Conservation (phyloP, 2,797 vertebrate species). For the Pangasius larnaudii region DNA sequence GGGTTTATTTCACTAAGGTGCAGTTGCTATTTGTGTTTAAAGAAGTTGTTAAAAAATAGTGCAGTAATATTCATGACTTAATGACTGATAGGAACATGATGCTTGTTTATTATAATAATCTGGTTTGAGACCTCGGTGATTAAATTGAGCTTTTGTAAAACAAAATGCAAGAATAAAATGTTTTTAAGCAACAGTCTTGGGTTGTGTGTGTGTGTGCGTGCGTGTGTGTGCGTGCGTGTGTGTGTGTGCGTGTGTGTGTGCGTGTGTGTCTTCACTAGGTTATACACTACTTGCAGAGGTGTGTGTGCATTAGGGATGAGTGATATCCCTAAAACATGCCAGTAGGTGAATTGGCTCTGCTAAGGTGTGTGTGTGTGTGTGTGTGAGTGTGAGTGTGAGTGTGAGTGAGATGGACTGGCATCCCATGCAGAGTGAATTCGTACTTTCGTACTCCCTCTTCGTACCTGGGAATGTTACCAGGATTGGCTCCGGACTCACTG, state of each 20-base stretch:
- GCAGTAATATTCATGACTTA: constrained; percentile 16
- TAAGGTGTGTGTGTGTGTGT: not conserved
- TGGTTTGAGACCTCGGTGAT: not conserved
- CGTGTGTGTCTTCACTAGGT: not conserved
- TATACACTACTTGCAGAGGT: no score
- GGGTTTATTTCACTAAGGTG: constrained; percentile 5
- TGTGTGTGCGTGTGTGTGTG: not conserved
- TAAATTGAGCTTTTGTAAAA: constrained; percentile 42
- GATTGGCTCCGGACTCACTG: not conserved
- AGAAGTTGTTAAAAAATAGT: not conserved
- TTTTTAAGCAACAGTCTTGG: not conserved
- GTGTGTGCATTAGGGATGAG: not conserved
- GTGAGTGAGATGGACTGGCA: no score
- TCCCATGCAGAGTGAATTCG: not conserved
- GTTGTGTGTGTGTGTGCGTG: not conserved
- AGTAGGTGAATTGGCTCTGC: no score
- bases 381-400: no score
- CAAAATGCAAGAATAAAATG: constrained; percentile 36
- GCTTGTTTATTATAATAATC: constrained; percentile 15
- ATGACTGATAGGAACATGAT: constrained; percentile 12
- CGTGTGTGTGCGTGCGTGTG: not conserved
- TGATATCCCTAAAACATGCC: not conserved
- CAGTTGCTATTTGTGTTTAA: constrained; percentile 1
- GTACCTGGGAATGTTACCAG: no score
- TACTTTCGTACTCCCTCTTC: no score